Percentiles rank a stretch among this genome's conserved stretches.
phyloP scores from a whole-genome alignment of 2,113 vertebrate genomes.

The Labrus mixtus region DNA sequence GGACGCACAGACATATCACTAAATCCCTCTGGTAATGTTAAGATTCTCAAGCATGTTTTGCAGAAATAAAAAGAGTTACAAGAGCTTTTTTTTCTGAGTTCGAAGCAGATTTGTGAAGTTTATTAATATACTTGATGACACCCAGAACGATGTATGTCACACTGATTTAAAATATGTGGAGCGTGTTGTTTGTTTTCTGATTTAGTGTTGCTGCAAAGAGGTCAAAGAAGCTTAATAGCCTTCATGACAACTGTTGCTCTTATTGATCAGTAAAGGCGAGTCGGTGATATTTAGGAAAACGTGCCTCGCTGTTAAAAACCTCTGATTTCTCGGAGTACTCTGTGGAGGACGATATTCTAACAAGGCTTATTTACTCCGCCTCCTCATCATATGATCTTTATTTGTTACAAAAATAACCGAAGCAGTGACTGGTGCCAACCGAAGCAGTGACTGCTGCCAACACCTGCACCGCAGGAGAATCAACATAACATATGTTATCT shows the following conservation, averaged over 20 bases:
- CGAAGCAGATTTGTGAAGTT: no score
- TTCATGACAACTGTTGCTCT: background rate
- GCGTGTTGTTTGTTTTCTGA: background rate
- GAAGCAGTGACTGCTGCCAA: conserved; percentile 23
- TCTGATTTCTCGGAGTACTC: background rate
- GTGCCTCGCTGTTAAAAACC: background rate
- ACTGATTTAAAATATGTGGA: background rate
- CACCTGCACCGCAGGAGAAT: conserved; percentile 25
- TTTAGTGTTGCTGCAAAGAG: background rate
- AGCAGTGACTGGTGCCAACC: conserved; percentile 38
- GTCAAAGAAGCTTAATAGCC: background rate
- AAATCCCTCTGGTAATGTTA: no score
- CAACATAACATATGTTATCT: conserved; percentile 53
- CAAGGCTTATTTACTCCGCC: background rate
- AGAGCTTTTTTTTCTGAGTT: no score
- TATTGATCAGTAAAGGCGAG: background rate
- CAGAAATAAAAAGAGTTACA: no score
- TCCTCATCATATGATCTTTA: conserved; percentile 41
- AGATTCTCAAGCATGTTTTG: no score
- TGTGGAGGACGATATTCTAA: background rate
- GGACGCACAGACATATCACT: no score
- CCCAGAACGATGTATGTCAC: background rate
- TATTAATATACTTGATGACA: no score
- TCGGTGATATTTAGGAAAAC: background rate
- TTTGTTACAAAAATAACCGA: conserved; percentile 43